Base-by-base conservation (phyloP, 2,888 invertebrate species). In the Philhelius pedissequus region DNA sequence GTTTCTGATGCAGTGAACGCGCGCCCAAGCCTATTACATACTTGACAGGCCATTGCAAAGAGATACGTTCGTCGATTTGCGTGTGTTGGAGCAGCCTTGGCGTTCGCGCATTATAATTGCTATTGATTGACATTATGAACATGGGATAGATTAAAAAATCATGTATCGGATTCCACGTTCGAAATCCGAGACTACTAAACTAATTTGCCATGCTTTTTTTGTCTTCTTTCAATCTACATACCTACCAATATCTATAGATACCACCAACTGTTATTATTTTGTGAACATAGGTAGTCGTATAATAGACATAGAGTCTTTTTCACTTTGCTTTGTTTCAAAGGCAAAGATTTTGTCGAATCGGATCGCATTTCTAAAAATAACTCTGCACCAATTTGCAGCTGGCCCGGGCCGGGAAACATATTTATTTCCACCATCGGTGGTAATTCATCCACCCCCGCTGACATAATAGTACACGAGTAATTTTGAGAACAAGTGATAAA, bases 341-440 rank as follows among this genome's bases (percentile, higher is more conserved):
- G 40, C 18, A 38, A 48, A 30, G n/a, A 27, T 27, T 43, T 27
- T 18, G 18, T 20, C 38, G 27, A 20, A 54, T 43, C 66, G 58
- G 79, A 79, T 84, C 79, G 69, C 66, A 75, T 84, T 84, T 79
- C 83, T 84, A 84, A 58, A 84, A 84, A 84, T 84, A 84, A 52
- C 50, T 69, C 15, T 30, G 25, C 38, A 50, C 68, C 75, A 68
- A 68, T 38, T 64, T 73, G 82, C 82, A 82, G 82, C 82, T 83
- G 82, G 68, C 38, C 68, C 38, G 30, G 66, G 70, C 68, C 38
- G 30, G 66, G 70, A 76, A 43, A 38, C 13, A 15, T 50, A 50
- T 69, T 74, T 74, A 68, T 68, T 56, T 56, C 66, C 25, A 1
- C 22, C n/a, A 62, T 56, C 9, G 32, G 40, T n/a, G 9, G 15